Base-by-base conservation (phyloP, 2,113 vertebrate species). In the Boleophthalmus pectinirostris region DNA sequence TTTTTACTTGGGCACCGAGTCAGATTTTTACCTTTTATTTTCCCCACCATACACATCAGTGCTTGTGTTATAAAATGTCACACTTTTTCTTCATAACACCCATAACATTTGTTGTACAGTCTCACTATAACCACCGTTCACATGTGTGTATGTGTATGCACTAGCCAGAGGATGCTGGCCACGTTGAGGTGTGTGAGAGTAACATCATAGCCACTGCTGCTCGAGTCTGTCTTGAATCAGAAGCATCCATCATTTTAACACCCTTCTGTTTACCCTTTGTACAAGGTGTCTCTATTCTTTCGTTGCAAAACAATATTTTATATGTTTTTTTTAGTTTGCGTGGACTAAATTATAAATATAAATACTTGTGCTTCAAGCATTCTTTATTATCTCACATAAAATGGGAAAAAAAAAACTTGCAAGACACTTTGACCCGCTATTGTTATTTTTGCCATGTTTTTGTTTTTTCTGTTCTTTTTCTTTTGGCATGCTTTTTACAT, bases 131-230 rank as follows among this genome's bases (percentile, higher is more conserved):
- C 75, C 60, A 73, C 82, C 84, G 80, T 75, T 87, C 88, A 88
- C 81, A 75, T 91, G 80, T 89, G 84, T 43, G 38, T 43, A 38
- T 87, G 70, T 87, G 68, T 79, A 64, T 82, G 87, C 74, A 64
- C 84, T 89, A 94, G 93, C 92, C 89, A 91, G 91, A 92, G 92
- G 92, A 91, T 94, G 93, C 89, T 94, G 93, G 92, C 93, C 92
- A 83, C 92, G 93, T 85, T 94, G 92, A 94, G 93, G 93, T 94
- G 92, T 91, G 92, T 94, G 90, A 87, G 88, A 81, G 83, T 78
- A 76, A 84, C 38, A 77, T 87, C 71, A 77, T 68, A 43, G 78
- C 77, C 68, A 66, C 77, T 66, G 43, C 68, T 80, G 83, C 82
- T 75, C 77, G 69, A 47, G 25, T 71, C 70, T 82, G 25, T 71